Base-by-base conservation (phyloP, 1,140 invertebrate species). In the Euura saliciscinereae region DNA sequence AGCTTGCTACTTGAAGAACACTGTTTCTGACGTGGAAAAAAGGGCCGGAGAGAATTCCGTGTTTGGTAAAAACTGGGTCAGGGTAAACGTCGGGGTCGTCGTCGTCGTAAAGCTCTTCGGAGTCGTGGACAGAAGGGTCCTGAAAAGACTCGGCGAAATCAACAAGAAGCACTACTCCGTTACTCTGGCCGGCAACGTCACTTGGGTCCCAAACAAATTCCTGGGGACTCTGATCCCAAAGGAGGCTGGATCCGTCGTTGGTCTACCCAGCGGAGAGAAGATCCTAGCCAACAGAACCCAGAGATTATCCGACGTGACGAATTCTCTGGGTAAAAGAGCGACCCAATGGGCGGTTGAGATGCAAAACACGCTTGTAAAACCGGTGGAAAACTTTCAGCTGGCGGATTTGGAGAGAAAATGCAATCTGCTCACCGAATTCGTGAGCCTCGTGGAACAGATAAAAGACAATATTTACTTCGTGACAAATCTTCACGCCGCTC, bases 191-290 rank as follows among this genome's bases (percentile, higher is more conserved):
- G 95, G 94, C 2, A 94, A 94, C 82, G 88, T 93, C 28, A 81
- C 96, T 45, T 97, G 95, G 94, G 91, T 93, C 80, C 94, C 95
- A 5, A 94, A 93, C 83, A 88, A 90, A 74, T 96, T 96, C 86
- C 86, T 96, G 11, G 84, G 73, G 6, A 75, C 83, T 7, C 79
- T 75, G 45, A 68, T 87, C 2, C 81, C 84, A 1, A 79, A 80
- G 4, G 86, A 88, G 44, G 72, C 74, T 28, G 77, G 82, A 0
- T 59, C 68, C 5, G 10, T 71, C 4, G 42, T 81, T 8, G 78
- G 64, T 43, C 13, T 73, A 0, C 84, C 85, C 74, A 42, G 82
- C 0, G 86, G 86, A 6, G 85, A 87, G 45, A 85, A 83, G 43
- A 64, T 87, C 6, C 71, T 88, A 0, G 44, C 70, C 2, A 5